phyloP scores from a whole-genome alignment of 1,140 invertebrate genomes.

The Macrosteles quadrilineatus region DNA sequence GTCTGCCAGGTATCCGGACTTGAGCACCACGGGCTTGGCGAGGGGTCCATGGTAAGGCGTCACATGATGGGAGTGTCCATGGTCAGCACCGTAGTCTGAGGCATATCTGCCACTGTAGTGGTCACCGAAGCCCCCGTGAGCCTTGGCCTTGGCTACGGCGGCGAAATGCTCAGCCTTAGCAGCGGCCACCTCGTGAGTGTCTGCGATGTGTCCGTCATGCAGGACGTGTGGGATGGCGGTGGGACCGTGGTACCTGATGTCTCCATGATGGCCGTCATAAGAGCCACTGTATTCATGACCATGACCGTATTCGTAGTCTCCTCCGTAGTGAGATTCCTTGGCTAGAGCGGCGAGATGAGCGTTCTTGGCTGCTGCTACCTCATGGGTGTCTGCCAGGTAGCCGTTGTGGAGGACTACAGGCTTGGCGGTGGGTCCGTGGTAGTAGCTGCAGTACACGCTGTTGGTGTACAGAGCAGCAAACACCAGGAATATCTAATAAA shows the following conservation, averaged over 20 bases:
- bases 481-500: too few relatives aligned
- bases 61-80: not conserved
- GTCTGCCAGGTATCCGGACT: conserved; percentile 32
- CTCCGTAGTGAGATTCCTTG: conserved; percentile 32
- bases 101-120: not conserved
- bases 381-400: conserved; percentile 35
- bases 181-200: conserved; percentile 38
- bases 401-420: conserved; percentile 8
- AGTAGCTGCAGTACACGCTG: conserved; percentile 7
- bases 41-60: conserved; percentile 28
- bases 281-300: conserved; percentile 39
- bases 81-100: not conserved
- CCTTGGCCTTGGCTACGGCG: conserved; percentile 30
- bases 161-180: conserved; percentile 40
- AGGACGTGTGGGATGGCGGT: not conserved
- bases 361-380: conserved; percentile 41
- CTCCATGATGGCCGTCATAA: not conserved
- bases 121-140: conserved; percentile 27
- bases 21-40: conserved; percentile 29
- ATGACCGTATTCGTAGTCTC: conserved; percentile 33
- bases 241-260: conserved; percentile 22
- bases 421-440: conserved; percentile 18
- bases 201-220: conserved; percentile 30
- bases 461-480: too few relatives aligned
- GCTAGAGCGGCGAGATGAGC: conserved; percentile 34